Evolutionary conservation across 2,113 vertebrate species (phyloP).

Genomic region (Mobula birostris): DNA sequence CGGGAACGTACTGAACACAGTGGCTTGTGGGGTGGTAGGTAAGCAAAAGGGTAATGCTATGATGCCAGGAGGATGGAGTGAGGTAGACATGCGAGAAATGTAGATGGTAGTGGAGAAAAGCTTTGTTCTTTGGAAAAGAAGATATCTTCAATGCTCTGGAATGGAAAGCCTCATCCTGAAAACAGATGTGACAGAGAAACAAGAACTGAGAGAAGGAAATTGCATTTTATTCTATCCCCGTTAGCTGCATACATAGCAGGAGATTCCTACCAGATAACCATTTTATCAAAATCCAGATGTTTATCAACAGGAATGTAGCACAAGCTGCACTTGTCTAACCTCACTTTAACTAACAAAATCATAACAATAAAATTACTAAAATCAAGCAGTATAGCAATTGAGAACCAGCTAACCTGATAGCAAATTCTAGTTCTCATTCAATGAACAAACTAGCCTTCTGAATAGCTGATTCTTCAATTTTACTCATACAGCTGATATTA

Average conservation of each 20-base stretch:
- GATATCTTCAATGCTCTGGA: too few species aligned
- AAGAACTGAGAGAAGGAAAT: too few species aligned
- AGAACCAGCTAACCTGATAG: neutral
- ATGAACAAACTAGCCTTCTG: neutral
- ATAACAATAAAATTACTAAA: neutral
- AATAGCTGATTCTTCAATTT: neutral
- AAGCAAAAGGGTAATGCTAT: too few species aligned
- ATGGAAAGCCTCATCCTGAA: too few species aligned
- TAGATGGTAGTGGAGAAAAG: too few species aligned
- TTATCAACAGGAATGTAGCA: neutral
- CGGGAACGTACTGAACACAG: too few species aligned
- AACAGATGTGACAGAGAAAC: too few species aligned
- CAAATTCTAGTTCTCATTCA: neutral
- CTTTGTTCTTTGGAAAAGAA: too few species aligned
- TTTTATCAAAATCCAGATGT: constrained; percentile 13
- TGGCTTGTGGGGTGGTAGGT: too few species aligned
- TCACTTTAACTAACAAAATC: neutral
- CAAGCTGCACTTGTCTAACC: neutral
- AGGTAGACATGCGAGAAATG: too few species aligned
- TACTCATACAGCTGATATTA: neutral
- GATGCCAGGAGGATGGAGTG: too few species aligned
- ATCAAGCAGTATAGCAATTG: neutral
- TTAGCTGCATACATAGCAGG: neutral
- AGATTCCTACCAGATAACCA: neutral
- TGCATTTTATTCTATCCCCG: neutral